These are phyloP conservation scores for Eurytoma californica DNA, from an alignment of 2,888 invertebrate species.

Conservation along the genomic window DNA sequence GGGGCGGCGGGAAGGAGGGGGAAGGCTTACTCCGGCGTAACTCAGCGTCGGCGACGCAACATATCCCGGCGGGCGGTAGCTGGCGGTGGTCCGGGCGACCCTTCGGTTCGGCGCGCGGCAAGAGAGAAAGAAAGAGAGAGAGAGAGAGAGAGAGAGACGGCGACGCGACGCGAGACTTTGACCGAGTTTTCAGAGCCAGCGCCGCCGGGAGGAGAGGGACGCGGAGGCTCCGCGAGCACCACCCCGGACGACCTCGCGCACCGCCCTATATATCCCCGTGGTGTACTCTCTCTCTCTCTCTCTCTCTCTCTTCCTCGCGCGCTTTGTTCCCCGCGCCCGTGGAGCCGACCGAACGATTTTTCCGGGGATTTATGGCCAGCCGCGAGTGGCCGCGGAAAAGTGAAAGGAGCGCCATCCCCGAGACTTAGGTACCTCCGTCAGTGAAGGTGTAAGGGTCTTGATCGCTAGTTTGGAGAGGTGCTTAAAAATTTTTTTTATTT, in stretches of 20 bases:
- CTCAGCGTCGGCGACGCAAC: background rate
- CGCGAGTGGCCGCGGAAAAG: conserved; percentile 29
- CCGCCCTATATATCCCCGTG: background rate
- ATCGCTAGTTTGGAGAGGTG: no score
- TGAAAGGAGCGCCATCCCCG: conserved; percentile 34
- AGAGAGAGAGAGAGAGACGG: background rate
- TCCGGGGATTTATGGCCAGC: conserved; percentile 24
- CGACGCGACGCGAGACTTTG: conserved; percentile 52
- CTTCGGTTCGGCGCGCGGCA: no score
- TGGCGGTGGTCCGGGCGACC: no score
- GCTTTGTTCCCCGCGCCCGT: conserved; percentile 6
- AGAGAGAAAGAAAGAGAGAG: no score
- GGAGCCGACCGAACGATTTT: conserved; percentile 18
- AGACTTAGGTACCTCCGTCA: no score
- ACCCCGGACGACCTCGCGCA: conserved; percentile 24
- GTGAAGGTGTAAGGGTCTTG: no score
- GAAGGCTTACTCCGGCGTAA: no score
- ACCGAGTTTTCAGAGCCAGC: conserved; percentile 50
- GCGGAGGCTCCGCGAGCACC: background rate
- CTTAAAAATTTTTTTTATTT: no score
- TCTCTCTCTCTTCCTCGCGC: no score
- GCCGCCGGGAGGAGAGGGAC: background rate
- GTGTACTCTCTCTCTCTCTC: background rate
- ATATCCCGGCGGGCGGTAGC: no score
- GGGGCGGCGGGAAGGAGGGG: no score